These are phyloP conservation scores for Progne subis DNA, from an alignment of 2,113 vertebrate species.

Conservation along the genomic window DNA sequence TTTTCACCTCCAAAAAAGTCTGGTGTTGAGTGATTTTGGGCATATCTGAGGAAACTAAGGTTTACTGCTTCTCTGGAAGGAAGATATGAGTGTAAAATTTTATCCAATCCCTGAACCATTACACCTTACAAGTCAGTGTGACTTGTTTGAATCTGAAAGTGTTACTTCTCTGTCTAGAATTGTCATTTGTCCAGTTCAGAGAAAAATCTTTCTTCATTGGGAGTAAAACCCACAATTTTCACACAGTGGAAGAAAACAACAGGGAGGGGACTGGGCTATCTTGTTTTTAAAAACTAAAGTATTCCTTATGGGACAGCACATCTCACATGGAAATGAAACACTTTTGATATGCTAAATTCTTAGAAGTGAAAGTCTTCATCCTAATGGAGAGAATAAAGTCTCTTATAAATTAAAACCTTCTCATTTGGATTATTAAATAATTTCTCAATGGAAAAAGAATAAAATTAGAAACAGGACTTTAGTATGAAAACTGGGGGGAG, in stretches of 20 bases:
- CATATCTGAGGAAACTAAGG: neutral
- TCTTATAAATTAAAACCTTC: neutral
- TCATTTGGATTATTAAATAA: slow-evolving; percentile 7
- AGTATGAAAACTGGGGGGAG: neutral
- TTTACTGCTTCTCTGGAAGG: neutral
- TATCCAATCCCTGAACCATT: neutral
- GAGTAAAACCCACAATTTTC: neutral
- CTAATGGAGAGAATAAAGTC: neutral
- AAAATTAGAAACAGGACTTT: neutral
- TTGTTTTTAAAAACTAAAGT: neutral
- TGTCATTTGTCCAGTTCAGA: neutral
- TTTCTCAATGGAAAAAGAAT: neutral
- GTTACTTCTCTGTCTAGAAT: neutral
- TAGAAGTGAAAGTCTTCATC: neutral
- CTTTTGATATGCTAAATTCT: slow-evolving; percentile 20
- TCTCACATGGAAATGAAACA: neutral
- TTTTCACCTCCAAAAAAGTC: neutral
- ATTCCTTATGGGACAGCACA: neutral
- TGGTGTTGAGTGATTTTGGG: neutral
- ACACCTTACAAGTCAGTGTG: neutral
- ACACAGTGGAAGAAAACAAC: neutral
- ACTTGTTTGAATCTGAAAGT: neutral
- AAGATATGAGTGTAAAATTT: neutral
- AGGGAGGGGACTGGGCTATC: neutral
- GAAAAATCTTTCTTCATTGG: neutral